A percentile compares a stretch with the other conserved stretches of the same genome.
Evolutionary conservation across 2,888 invertebrate species (phyloP).

Genomic region (Horisme vitalbata): DNA sequence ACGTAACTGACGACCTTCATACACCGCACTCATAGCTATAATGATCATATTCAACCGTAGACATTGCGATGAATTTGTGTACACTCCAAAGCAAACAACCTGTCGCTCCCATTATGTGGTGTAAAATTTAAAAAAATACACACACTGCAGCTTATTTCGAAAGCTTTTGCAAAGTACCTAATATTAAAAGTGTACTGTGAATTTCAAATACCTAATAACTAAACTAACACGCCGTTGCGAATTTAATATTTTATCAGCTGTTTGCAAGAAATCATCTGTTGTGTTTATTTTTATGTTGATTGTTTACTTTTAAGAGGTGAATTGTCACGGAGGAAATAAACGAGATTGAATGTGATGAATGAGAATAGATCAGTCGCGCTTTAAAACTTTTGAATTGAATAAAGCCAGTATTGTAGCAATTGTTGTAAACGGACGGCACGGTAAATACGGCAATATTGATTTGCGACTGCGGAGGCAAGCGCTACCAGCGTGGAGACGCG

Average conservation of each 20-base stretch:
- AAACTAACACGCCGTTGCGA: neutral
- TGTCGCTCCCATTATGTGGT: too few species aligned
- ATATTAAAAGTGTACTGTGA: too few species aligned
- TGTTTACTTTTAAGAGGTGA: conserved; percentile 48
- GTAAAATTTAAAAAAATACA: too few species aligned
- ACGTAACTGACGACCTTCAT: conserved; percentile 69
- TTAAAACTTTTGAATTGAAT: conserved; percentile 38
- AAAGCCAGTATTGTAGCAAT: conserved; percentile 22
- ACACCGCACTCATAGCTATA: conserved; percentile 40
- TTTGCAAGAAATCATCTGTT: conserved; percentile 50
- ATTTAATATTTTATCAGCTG: conserved; percentile 39
- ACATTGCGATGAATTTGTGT: conserved; percentile 55
- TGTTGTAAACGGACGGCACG: conserved; percentile 42
- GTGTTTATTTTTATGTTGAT: conserved; percentile 41
- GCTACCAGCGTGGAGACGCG: conserved; percentile 61
- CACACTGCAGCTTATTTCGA: too few species aligned
- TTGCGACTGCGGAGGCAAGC: conserved; percentile 47
- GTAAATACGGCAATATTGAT: conserved; percentile 58
- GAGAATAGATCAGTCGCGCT: conserved; percentile 30
- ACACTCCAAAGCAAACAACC: conserved; percentile 38
- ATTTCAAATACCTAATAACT: too few species aligned
- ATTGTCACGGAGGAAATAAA: conserved; percentile 36
- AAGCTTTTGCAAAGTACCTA: too few species aligned
- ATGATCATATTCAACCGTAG: conserved; percentile 51
- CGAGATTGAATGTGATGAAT: conserved; percentile 24